Evolutionary conservation across 2,797 vertebrate genomes (phyloP).

Genomic region (Hafferia zeledoni): DNA sequence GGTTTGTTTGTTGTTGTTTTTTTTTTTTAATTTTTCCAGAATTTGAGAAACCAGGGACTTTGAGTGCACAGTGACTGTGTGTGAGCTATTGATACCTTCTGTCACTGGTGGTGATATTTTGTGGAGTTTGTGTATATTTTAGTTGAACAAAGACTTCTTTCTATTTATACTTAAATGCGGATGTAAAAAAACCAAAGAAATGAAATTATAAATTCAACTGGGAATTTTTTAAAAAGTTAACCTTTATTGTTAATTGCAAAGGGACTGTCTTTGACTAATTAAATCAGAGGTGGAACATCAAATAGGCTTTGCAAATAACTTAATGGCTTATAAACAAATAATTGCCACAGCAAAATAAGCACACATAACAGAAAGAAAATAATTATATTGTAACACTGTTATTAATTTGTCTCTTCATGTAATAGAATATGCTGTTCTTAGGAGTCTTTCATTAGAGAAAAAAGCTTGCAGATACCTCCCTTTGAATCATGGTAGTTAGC

Average conservation of each 20-base stretch:
- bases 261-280: conserved; percentile 46
- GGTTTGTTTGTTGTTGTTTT: no score
- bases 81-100: not conserved
- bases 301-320: conserved; percentile 21
- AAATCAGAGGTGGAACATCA: conserved; percentile 1
- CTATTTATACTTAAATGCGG: not conserved
- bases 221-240: conserved; percentile 38
- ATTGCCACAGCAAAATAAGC: conserved; percentile 1
- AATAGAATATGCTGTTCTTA: conserved; percentile 8
- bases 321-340: conserved; percentile 37
- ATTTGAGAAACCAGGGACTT: not conserved
- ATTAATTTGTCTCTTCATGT: conserved; percentile 26
- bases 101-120: not conserved
- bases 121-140: not conserved
- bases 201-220: conserved; percentile 18
- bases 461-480: not conserved
- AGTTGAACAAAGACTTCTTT: not conserved
- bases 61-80: not conserved
- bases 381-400: not conserved
- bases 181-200: not conserved
- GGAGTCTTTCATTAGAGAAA: not conserved
- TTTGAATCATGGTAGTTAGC: conserved; percentile 30
- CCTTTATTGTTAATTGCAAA: conserved; percentile 33
- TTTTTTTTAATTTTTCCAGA: not conserved
- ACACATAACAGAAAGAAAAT: not conserved